Evolutionary conservation across 2,797 vertebrate genomes (phyloP), one percentile per base, ranked within the genome.

Genomic region (Atherinosoma microstoma): DNA sequence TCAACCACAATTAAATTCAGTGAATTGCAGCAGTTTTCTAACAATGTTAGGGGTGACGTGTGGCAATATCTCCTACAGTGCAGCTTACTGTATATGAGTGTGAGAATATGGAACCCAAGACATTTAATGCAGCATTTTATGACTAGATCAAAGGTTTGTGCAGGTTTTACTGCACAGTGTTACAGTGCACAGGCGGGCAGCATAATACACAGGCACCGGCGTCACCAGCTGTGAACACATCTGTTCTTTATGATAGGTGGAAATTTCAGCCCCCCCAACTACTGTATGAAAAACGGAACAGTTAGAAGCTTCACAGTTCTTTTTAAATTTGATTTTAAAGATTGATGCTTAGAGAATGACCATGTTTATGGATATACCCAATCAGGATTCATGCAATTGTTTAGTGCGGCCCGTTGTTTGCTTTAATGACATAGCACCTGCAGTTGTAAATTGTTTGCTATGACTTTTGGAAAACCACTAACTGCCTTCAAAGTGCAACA

Each of bases 1-100:
- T 94, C 91, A 91, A 67, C 77, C 61, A 54, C 69, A 78, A 86
- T 89, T 76, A 70, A 78, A 82, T 76, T 70, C 16, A 79, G 64
- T 84, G 70, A 84, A 85, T 62, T 84, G 82, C 82, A 91, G 84
- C 81, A 80, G 51, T 84, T 89, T 79, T 34, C 67, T 53, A 27
- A 78, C 81, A 67, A 75, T 70, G 81, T 84, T 74, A 68, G 61
- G 59, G 56, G 27, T 80, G 65, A 84, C 85, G 70, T 65, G 80
- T 73, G 78, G 82, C 73, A 64, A 58, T 82, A 87, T 80, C 15
- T 78, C 53, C 80, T 78, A 70, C 54, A 81, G 60, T 71, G 75
- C 70, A 84, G 51, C 77, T 82, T 70, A 82, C 49, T 36, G 42
- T 69, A 58, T 58, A 38, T 32, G 54, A 85, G 80, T 57, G 75